A percentile compares a stretch with the other conserved stretches of the same genome.
These are phyloP conservation scores for Euleptes europaea DNA, from an alignment of 2,113 vertebrate genomes.

Conservation along the genomic window DNA sequence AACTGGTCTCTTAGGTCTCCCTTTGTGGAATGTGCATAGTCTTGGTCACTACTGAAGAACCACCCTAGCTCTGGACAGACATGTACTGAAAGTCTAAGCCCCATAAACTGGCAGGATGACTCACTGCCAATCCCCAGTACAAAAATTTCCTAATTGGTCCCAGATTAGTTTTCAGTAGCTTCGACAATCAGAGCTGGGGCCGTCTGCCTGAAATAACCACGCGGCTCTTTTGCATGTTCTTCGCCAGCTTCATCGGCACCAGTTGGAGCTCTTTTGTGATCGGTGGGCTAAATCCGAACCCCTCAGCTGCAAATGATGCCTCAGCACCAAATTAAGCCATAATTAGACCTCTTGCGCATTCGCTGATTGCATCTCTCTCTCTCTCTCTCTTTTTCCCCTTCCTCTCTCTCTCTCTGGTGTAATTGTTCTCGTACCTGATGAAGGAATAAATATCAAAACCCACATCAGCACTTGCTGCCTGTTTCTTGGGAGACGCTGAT, in stretches of 20 bases:
- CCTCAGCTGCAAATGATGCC: neutral
- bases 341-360: constrained; percentile 12
- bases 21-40: neutral
- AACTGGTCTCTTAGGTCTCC: neutral
- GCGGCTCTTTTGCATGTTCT: constrained; percentile 11
- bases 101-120: neutral
- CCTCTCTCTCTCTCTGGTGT: neutral
- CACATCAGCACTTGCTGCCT: neutral
- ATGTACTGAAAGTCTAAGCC: neutral
- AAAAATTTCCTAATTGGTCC: constrained; percentile 18
- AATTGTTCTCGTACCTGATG: constrained; percentile 12
- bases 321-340: constrained; percentile 12
- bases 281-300: neutral
- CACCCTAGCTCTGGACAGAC: neutral
- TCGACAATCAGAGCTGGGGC: neutral
- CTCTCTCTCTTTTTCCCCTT: neutral
- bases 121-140: neutral
- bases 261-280: constrained; percentile 7
- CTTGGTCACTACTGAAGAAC: neutral
- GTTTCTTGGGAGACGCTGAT: neutral
- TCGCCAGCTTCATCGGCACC: neutral
- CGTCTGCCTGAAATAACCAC: neutral
- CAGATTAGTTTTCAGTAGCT: constrained; percentile 2
- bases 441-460: neutral
- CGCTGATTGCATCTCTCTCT: constrained; percentile 11